A percentile compares a stretch with the other conserved stretches of the same genome.
phyloP scores from a whole-genome alignment of 2,888 invertebrate species.

The Zhuqinia jingwanae region DNA sequence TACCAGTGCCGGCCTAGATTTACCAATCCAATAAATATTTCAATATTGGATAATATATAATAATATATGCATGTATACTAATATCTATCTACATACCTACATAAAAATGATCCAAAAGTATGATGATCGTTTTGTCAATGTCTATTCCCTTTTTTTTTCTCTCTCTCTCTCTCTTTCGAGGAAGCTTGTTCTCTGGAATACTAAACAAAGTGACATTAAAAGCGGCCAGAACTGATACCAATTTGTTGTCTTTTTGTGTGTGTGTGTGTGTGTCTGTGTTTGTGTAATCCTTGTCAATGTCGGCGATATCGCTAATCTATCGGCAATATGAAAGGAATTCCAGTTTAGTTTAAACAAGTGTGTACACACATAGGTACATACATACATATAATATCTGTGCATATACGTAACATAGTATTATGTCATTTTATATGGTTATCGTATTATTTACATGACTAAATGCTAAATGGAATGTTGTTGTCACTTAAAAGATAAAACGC shows the following conservation, averaged over 20 bases:
- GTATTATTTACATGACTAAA: slow-evolving; percentile 49
- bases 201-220: slow-evolving; percentile 41
- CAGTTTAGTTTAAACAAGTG: slow-evolving; percentile 38
- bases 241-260: background rate
- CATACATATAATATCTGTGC: background rate
- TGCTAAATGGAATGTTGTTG: slow-evolving; percentile 56
- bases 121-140: slow-evolving; percentile 40
- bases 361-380: background rate
- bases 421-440: slow-evolving; percentile 31
- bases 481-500: slow-evolving; percentile 44
- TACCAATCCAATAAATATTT: slow-evolving; percentile 35
- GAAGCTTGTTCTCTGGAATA: slow-evolving; percentile 8
- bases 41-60: background rate
- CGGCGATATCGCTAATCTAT: slow-evolving; percentile 67
- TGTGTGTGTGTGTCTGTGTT: background rate
- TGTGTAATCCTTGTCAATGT: slow-evolving; percentile 67
- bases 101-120: background rate
- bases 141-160: background rate
- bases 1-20: slow-evolving; percentile 36
- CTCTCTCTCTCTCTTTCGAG: no score
- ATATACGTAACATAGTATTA: slow-evolving; percentile 26
- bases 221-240: slow-evolving; percentile 60
- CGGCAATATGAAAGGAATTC: slow-evolving; percentile 56
- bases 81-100: background rate
- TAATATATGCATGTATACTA: background rate